These are phyloP conservation scores for Uloborus diversus DNA, from an alignment of 1,140 invertebrate genomes.

Conservation along the genomic window DNA sequence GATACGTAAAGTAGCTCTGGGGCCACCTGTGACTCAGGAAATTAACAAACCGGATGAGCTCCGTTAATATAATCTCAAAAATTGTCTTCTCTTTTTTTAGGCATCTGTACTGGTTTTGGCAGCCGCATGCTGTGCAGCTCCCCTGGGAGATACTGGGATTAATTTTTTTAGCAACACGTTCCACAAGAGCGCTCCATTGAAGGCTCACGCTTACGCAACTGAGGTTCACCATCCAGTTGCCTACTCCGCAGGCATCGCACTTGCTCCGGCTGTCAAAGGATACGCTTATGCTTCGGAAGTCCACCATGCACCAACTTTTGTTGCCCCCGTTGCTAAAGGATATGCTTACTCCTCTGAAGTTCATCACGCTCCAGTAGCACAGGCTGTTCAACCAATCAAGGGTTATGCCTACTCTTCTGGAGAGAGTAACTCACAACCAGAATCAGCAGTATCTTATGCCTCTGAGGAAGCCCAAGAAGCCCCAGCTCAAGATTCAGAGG, in stretches of 20 bases:
- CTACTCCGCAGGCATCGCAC: neutral
- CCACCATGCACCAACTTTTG: neutral
- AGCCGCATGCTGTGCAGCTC: neutral
- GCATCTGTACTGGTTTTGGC: conserved; percentile 2
- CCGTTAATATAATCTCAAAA: neutral
- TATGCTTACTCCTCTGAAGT: conserved; percentile 16
- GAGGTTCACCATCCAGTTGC: neutral
- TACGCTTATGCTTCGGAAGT: conserved; percentile 33
- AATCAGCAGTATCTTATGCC: neutral
- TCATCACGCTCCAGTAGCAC: neutral
- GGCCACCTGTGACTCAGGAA: neutral
- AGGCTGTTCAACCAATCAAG: neutral
- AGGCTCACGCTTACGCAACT: neutral
- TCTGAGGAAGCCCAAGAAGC: conserved; percentile 1
- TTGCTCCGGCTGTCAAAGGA: neutral
- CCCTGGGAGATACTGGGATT: neutral
- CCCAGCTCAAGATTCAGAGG: neutral
- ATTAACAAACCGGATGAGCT: neutral
- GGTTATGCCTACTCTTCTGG: conserved; percentile 9
- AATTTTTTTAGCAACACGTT: neutral
- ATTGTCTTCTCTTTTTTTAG: neutral
- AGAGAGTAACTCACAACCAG: neutral
- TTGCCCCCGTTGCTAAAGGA: neutral
- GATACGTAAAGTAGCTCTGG: neutral
- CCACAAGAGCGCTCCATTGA: neutral